Base-by-base conservation (phyloP, 2,797 vertebrate species). In the Sciurus vulgaris region DNA sequence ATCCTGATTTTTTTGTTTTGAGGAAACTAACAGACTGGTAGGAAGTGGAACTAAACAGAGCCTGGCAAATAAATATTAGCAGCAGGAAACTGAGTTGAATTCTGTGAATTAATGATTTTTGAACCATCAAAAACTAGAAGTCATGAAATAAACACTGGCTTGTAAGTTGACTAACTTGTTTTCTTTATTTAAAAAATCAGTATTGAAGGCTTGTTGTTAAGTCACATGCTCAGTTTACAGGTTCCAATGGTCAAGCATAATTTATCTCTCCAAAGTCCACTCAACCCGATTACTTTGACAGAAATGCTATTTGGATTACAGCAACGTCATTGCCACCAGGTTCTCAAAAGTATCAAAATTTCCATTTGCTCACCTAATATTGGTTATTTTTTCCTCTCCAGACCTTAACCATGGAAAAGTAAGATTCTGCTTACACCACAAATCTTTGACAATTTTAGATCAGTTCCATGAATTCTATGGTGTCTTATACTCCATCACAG, bases 31-130 rank as follows among this genome's bases (percentile, higher is more conserved):
- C 59, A 24, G 51, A 86, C 38, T 44, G 41, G 35, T 76, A 65
- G 54, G 33, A 91, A 88, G 14, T 72, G 22, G 51, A 82, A 87
- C 26, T 78, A 84, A 77, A 22, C 18, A 35, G 38, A 76, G n/a
- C 56, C 13, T 76, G 65, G 28, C 76, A 49, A 89, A 51, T 76
- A 35, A 81, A 85, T 65, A 28, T 26, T 41, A 35, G 7, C 69
- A 63, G 30, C 30, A 59, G 56, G 26, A 88, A 59, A 41, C 33
- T 65, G 49, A 73, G 22, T n/a, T 78, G 28, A 83, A 72, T 77
- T 92, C n/a, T 54, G n/a, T 95, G 51, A 82, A 33, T 54, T 91
- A 94, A 67, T 70, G 56, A 65, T 47, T 81, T 94, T 94, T 89
- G 76, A 89, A 70, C 77, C 49, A 87, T 82, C 14, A 11, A 72